Evolutionary conservation across 2,888 invertebrate species (phyloP).

Genomic region (Ornithoptera priamus): DNA sequence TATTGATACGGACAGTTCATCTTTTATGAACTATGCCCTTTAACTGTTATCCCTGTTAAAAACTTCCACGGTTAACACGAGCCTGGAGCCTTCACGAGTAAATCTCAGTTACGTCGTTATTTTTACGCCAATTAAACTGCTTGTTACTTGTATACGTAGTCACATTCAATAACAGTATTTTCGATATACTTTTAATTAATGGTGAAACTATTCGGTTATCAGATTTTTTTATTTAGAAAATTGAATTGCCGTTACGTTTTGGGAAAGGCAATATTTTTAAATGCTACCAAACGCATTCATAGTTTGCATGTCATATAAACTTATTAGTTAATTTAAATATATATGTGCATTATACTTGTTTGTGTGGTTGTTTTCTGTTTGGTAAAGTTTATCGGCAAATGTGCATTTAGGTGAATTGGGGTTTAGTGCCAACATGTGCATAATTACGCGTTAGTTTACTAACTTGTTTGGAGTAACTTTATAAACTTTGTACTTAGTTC

Average conservation of each 20-base stretch:
- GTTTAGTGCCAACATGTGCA: slow-evolving; percentile 65
- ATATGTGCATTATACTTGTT: neutral
- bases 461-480: slow-evolving; percentile 34
- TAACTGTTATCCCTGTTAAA: slow-evolving; percentile 1
- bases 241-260: neutral
- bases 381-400: slow-evolving; percentile 52
- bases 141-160: slow-evolving; percentile 49
- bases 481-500: slow-evolving; percentile 58
- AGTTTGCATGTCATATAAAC: neutral
- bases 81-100: slow-evolving; percentile 40
- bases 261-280: neutral
- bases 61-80: slow-evolving; percentile 7
- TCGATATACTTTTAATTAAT: slow-evolving; percentile 1
- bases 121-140: slow-evolving; percentile 72
- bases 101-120: slow-evolving; percentile 71
- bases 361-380: slow-evolving; percentile 43
- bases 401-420: slow-evolving; percentile 58
- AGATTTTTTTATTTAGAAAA: neutral
- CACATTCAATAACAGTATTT: slow-evolving; percentile 44
- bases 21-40: neutral
- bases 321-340: neutral
- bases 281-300: neutral
- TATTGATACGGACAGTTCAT: neutral
- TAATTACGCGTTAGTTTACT: slow-evolving; percentile 63
- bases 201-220: neutral